These are phyloP conservation scores for Ophion ellenae DNA, from an alignment of 2,888 invertebrate species.

Conservation along the genomic window DNA sequence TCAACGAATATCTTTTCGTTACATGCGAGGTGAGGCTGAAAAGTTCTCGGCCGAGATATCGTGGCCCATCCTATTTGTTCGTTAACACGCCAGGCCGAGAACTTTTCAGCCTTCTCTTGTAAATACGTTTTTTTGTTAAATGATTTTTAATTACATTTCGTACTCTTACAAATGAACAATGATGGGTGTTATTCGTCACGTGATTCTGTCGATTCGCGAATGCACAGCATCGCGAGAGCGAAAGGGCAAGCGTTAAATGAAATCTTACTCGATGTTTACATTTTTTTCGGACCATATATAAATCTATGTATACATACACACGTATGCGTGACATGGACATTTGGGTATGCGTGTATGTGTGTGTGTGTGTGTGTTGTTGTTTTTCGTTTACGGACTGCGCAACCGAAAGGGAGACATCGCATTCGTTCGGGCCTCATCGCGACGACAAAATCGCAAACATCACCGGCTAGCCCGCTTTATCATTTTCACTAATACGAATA, in stretches of 20 bases:
- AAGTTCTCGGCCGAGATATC: not conserved
- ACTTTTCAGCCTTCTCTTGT: not conserved
- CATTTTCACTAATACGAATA: conserved; percentile 85
- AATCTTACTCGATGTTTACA: too few relatives aligned
- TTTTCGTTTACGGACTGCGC: conserved; percentile 17
- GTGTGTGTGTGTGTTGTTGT: conserved; percentile 20
- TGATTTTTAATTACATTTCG: not conserved
- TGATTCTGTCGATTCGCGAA: too few relatives aligned
- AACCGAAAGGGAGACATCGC: conserved; percentile 15
- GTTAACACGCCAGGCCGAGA: not conserved
- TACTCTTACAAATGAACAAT: not conserved
- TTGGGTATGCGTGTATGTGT: not conserved
- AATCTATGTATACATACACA: too few relatives aligned
- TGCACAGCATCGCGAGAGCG: too few relatives aligned
- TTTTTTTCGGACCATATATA: too few relatives aligned
- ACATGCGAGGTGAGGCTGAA: not conserved
- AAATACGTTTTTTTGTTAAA: not conserved
- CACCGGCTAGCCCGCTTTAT: conserved; percentile 78
- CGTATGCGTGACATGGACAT: not conserved
- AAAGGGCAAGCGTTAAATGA: too few relatives aligned
- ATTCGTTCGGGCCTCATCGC: conserved; percentile 10
- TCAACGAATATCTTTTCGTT: not conserved
- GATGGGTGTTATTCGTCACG: too few relatives aligned
- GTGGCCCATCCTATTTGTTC: not conserved
- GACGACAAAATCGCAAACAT: conserved; percentile 62